Percentiles rank a stretch among this genome's conserved stretches.
Evolutionary conservation across 2,113 vertebrate species (phyloP).

Genomic region (Cacatua alba): DNA sequence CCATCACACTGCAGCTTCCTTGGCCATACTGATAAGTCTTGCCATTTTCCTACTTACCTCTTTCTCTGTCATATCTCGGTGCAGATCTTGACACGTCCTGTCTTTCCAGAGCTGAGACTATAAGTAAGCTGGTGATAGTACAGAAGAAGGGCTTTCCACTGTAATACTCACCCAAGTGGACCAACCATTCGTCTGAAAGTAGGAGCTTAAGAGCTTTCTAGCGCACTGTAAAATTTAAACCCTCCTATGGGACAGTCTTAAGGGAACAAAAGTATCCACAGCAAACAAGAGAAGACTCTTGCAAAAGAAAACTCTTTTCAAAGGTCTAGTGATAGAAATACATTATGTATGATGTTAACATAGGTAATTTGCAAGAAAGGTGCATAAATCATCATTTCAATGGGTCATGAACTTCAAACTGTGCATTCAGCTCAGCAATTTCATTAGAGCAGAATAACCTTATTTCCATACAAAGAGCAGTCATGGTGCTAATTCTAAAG

Average conservation of each 20-base stretch:
- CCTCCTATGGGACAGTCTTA: not conserved
- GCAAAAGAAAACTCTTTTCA: not conserved
- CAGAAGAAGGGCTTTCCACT: not conserved
- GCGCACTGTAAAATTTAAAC: not conserved
- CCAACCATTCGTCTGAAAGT: not conserved
- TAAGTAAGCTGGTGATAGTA: not conserved
- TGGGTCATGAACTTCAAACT: constrained; percentile 46
- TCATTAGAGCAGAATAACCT: constrained; percentile 47
- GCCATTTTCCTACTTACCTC: not conserved
- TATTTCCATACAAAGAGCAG: constrained; percentile 51
- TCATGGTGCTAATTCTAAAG: constrained; percentile 41
- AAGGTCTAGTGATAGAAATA: constrained; percentile 13
- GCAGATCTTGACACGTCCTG: not conserved
- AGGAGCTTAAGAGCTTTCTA: not conserved
- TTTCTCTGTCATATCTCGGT: not conserved
- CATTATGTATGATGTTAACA: not conserved
- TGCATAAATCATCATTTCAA: constrained; percentile 30
- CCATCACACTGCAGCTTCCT: not conserved
- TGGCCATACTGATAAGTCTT: not conserved
- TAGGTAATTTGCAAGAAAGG: constrained; percentile 15
- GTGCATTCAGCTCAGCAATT: constrained; percentile 48
- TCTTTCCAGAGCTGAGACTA: not conserved
- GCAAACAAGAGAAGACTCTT: not conserved
- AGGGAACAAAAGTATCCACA: not conserved
- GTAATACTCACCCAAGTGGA: not conserved